Evolutionary conservation across 2,888 invertebrate species (phyloP).

Genomic region (Caprella mutica): DNA sequence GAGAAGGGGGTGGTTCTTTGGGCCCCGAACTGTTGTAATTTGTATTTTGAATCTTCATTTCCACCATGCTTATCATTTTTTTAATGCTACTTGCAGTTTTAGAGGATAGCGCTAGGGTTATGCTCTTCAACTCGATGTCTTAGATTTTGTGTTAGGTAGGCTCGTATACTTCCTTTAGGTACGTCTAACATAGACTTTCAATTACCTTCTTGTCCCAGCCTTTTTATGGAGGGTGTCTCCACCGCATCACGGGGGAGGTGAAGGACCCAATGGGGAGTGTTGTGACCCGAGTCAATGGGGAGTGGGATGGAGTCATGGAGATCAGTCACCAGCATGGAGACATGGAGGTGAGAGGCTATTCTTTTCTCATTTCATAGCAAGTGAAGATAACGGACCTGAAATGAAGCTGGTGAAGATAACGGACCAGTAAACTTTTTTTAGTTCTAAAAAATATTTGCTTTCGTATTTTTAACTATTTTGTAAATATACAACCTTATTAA

Average conservation of each 20-base stretch:
- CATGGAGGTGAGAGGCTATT: not conserved
- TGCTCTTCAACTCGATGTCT: too few relatives aligned
- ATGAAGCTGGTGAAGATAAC: too few relatives aligned
- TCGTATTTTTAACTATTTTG: not conserved
- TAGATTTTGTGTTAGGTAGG: too few relatives aligned
- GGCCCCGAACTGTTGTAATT: not conserved
- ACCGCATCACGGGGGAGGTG: conserved; percentile 44
- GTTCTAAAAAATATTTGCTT: not conserved
- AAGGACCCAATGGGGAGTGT: conserved; percentile 39
- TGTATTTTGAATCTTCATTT: conserved; percentile 2
- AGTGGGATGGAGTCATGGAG: conserved; percentile 44
- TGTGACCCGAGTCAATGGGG: conserved; percentile 42
- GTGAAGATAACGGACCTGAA: too few relatives aligned
- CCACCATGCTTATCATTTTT: too few relatives aligned
- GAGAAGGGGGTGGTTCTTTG: too few relatives aligned
- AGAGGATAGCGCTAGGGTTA: too few relatives aligned
- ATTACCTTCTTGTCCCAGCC: too few relatives aligned
- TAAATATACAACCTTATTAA: too few relatives aligned
- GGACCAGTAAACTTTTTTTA: not conserved
- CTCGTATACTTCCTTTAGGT: not conserved
- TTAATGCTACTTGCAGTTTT: too few relatives aligned
- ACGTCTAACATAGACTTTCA: too few relatives aligned
- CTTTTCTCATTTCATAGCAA: not conserved
- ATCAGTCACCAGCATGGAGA: conserved; percentile 39
- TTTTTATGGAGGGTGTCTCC: conserved; percentile 46